phyloP scores from a whole-genome alignment of 2,888 invertebrate genomes.

The Callimorpha dominula region DNA sequence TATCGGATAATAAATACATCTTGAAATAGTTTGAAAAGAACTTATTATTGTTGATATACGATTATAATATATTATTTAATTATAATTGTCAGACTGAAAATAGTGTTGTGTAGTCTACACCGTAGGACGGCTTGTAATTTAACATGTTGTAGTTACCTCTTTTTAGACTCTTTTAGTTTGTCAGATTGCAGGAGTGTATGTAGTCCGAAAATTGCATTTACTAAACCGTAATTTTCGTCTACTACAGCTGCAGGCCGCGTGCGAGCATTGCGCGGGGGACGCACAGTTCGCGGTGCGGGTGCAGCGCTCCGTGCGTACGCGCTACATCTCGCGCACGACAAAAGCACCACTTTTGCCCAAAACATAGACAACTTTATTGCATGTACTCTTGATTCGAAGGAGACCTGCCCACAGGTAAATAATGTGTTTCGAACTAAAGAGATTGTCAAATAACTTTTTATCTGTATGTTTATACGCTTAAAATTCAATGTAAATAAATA shows the following conservation, averaged over 20 bases:
- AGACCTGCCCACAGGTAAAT: conserved; percentile 92
- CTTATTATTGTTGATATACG: no score
- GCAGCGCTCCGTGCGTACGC: conserved; percentile 92
- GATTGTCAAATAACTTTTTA: no score
- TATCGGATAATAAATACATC: no score
- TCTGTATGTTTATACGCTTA: no score
- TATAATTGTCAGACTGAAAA: no score
- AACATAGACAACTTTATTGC: conserved; percentile 97
- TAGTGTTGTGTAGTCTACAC: no score
- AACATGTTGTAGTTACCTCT: not conserved
- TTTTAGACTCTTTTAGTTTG: not conserved
- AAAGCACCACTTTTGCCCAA: conserved; percentile 95
- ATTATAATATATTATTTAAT: no score
- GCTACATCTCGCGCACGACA: conserved; percentile 93
- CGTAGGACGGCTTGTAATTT: not conserved
- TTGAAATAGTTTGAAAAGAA: no score
- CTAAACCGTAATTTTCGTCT: not conserved
- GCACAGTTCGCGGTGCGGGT: conserved; percentile 86
- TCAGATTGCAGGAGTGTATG: not conserved
- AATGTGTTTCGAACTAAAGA: not conserved
- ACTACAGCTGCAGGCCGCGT: conserved; percentile 91
- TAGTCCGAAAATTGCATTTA: not conserved
- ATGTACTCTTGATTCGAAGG: conserved; percentile 96
- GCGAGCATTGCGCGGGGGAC: conserved; percentile 88
- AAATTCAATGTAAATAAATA: not conserved